Evolutionary conservation across 2,797 vertebrate genomes (phyloP).

Genomic region (Enteromius treurensis): DNA sequence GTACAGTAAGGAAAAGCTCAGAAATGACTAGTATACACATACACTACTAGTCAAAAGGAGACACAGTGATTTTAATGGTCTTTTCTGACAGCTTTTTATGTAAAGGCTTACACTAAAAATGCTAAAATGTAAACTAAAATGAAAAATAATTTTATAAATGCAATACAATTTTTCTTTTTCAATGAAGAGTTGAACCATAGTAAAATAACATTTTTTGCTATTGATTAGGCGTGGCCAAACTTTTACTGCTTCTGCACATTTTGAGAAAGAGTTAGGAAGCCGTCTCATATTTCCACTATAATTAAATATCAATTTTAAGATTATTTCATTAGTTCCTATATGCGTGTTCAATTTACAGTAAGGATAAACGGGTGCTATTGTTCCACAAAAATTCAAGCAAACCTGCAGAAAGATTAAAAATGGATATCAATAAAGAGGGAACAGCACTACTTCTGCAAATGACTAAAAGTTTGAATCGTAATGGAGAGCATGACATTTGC

Average conservation of each 20-base stretch:
- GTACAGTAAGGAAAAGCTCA: conserved; percentile 10
- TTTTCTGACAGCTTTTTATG: not conserved
- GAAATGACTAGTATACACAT: not conserved
- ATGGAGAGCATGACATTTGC: conserved; percentile 43
- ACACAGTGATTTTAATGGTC: not conserved
- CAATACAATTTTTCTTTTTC: not conserved
- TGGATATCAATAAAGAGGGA: not conserved
- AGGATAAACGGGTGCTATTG: conserved; percentile 5
- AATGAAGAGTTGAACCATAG: not conserved
- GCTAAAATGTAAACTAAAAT: not conserved
- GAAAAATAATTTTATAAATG: not conserved
- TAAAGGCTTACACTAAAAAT: not conserved
- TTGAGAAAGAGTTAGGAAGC: not conserved
- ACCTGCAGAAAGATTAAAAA: conserved; percentile 47
- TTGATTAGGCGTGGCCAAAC: not conserved
- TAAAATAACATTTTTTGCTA: not conserved
- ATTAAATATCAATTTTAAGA: not conserved
- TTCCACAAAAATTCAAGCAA: conserved; percentile 2
- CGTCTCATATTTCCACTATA: not conserved
- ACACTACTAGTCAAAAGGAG: not conserved
- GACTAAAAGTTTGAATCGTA: conserved; percentile 55
- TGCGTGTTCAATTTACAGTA: not conserved
- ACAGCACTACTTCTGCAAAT: conserved; percentile 39
- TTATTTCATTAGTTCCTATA: conserved; percentile 36
- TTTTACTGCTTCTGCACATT: not conserved